A percentile compares a stretch with the other conserved stretches of the same genome.
These are phyloP conservation scores for Platorchestia sp. DNA, from an alignment of 1,140 invertebrate species.

Conservation along the genomic window DNA sequence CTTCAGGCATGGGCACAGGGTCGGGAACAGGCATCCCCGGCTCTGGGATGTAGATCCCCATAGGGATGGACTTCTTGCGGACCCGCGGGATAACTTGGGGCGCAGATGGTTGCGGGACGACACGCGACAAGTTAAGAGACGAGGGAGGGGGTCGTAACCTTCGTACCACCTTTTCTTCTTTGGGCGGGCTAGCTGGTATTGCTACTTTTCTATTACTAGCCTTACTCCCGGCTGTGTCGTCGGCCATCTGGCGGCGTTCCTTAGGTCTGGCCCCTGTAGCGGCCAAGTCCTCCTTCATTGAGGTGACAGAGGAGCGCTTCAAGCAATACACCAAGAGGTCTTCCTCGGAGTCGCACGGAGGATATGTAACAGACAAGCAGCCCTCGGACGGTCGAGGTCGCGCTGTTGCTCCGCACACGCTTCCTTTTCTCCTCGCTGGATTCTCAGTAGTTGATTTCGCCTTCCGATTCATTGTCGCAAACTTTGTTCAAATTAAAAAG, in stretches of 20 bases:
- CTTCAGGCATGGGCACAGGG: background rate
- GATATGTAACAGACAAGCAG: background rate
- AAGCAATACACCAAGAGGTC: slow-evolving; percentile 20
- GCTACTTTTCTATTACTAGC: background rate
- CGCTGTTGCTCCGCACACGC: background rate
- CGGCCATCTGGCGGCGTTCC: background rate
- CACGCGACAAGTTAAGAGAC: background rate
- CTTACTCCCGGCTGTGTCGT: background rate
- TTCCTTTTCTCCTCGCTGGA: background rate
- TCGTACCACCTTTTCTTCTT: background rate
- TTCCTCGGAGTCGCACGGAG: slow-evolving; percentile 2
- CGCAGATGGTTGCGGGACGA: background rate
- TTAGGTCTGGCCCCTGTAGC: background rate
- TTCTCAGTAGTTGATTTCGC: background rate
- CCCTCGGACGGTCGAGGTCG: background rate
- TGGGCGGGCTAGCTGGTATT: background rate
- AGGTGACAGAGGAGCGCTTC: slow-evolving; percentile 13
- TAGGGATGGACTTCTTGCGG: slow-evolving; percentile 25
- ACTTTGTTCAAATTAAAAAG: background rate
- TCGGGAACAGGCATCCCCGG: slow-evolving; percentile 2
- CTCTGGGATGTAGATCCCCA: slow-evolving; percentile 28
- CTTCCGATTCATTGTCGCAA: background rate
- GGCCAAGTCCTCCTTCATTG: slow-evolving; percentile 12
- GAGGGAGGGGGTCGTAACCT: background rate
- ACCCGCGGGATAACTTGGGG: background rate